phyloP scores from a whole-genome alignment of 2,888 invertebrate species.

The Biston betularia region DNA sequence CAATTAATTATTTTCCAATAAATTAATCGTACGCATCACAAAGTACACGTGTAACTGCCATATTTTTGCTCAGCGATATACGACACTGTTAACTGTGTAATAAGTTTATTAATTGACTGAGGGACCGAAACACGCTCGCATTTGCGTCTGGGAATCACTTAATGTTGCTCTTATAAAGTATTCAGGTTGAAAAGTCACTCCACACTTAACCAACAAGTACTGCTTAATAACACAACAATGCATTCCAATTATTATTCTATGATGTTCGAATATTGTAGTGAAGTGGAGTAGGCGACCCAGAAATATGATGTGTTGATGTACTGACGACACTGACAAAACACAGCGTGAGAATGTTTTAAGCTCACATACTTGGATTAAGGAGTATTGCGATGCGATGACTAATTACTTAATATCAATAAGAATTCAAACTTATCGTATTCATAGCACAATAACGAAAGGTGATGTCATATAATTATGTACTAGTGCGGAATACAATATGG shows the following conservation, averaged over 20 bases:
- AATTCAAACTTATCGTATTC: not conserved
- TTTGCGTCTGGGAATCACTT: too few species aligned
- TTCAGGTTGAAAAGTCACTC: constrained; percentile 21
- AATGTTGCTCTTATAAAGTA: not conserved
- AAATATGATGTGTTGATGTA: constrained; percentile 57
- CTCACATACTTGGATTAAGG: constrained; percentile 39
- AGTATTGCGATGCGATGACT: constrained; percentile 33
- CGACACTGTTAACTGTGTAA: too few species aligned
- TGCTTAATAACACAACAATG: constrained; percentile 30
- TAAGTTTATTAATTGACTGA: too few species aligned
- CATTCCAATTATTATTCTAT: constrained; percentile 34
- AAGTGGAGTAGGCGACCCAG: constrained; percentile 36
- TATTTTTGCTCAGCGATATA: too few species aligned
- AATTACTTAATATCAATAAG: constrained; percentile 9
- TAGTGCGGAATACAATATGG: too few species aligned
- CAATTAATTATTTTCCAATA: too few species aligned
- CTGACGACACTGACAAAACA: constrained; percentile 58
- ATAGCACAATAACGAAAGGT: not conserved
- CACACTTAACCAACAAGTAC: constrained; percentile 23
- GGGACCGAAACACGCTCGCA: too few species aligned
- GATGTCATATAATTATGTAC: not conserved
- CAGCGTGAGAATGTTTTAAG: constrained; percentile 62
- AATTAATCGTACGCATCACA: too few species aligned
- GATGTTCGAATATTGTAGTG: constrained; percentile 35
- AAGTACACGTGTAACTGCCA: too few species aligned